These are phyloP conservation scores for Nibea coibor DNA, from an alignment of 2,113 vertebrate species.

Conservation along the genomic window DNA sequence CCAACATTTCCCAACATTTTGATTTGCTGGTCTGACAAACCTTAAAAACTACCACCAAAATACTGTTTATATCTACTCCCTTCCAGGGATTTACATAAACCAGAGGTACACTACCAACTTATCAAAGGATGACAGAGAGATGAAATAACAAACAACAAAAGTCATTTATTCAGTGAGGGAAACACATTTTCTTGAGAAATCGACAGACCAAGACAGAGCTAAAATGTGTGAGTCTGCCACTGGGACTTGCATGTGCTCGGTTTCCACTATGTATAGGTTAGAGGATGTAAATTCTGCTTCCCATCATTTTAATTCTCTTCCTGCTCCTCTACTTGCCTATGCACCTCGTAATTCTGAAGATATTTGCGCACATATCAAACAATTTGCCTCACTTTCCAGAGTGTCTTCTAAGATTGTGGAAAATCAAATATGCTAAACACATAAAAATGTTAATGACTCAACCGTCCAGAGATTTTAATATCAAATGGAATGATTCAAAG, in stretches of 20 bases:
- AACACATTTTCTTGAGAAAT: not conserved
- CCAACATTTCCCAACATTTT: not conserved
- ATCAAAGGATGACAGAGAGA: not conserved
- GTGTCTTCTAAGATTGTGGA: conserved; percentile 1
- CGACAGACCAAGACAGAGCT: not conserved
- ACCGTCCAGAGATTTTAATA: conserved; percentile 20
- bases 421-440: conserved; percentile 14
- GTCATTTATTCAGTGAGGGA: not conserved
- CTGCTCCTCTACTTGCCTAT: not conserved
- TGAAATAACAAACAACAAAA: not conserved
- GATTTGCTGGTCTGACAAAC: too few relatives aligned
- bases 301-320: not conserved
- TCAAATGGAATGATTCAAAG: conserved; percentile 38
- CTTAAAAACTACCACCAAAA: too few relatives aligned
- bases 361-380: not conserved
- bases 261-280: not conserved
- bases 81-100: not conserved
- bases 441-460: conserved; percentile 15
- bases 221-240: not conserved
- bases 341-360: not conserved
- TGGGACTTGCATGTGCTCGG: not conserved
- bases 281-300: not conserved
- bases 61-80: too few relatives aligned
- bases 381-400: not conserved
- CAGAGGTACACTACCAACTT: not conserved